A percentile compares a stretch with the other conserved stretches of the same genome.
Conservation (phyloP, 2,888 invertebrate genomes). For the Alloplasta piceator region DNA sequence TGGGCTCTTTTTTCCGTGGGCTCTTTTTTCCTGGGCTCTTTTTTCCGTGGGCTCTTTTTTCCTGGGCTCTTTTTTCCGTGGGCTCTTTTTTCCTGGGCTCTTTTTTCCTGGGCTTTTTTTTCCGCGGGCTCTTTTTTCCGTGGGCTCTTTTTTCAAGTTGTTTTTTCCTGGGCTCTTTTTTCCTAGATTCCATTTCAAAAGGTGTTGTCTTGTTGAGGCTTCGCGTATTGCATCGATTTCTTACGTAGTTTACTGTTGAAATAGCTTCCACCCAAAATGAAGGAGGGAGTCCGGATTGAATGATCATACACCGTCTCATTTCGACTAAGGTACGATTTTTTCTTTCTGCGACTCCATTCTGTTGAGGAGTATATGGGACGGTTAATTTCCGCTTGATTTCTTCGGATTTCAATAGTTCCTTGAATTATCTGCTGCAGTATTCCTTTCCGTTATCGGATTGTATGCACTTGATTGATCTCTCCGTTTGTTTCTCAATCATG, state of each 20-base stretch:
- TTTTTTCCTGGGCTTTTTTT: too few relatives aligned
- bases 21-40: too few relatives aligned
- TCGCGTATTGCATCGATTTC: constrained; percentile 61
- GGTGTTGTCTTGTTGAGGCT: constrained; percentile 50
- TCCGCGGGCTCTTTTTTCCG: too few relatives aligned
- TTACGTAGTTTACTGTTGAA: constrained; percentile 61
- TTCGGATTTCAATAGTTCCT: constrained; percentile 64
- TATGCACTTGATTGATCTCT: constrained; percentile 62
- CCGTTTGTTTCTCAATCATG: constrained; percentile 64
- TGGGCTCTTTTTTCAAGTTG: too few relatives aligned
- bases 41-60: too few relatives aligned
- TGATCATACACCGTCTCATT: constrained; percentile 56
- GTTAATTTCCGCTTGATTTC: constrained; percentile 65
- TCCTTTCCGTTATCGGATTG: constrained; percentile 67
- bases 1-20: too few relatives aligned
- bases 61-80: too few relatives aligned
- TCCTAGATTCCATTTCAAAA: constrained; percentile 42
- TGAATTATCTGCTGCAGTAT: constrained; percentile 62
- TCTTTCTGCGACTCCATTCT: constrained; percentile 76
- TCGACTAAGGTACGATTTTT: constrained; percentile 65
- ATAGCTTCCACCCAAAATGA: constrained; percentile 71
- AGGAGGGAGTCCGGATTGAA: constrained; percentile 57
- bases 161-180: too few relatives aligned
- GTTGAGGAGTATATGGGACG: constrained; percentile 70
- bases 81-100: too few relatives aligned